phyloP scores from a whole-genome alignment of 2,797 vertebrate genomes.

The Gobionotothen gibberifrons region DNA sequence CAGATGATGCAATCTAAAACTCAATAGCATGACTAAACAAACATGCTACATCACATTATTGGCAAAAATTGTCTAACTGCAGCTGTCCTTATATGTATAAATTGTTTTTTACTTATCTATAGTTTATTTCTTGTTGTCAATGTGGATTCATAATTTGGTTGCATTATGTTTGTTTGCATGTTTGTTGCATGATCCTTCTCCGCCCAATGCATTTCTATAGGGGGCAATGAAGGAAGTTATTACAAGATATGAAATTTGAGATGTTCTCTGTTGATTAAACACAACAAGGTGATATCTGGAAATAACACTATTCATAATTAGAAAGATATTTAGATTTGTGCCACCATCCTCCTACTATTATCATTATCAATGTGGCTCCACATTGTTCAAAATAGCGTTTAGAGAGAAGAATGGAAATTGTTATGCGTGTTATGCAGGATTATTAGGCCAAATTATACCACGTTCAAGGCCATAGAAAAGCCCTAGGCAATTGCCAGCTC shows the following conservation, averaged over 20 bases:
- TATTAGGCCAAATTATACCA: constrained; percentile 46
- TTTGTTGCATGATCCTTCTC: constrained; percentile 12
- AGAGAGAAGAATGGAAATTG: background rate
- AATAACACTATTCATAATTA: background rate
- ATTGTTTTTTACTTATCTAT: background rate
- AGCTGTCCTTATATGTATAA: background rate
- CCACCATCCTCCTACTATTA: background rate
- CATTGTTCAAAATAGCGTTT: background rate
- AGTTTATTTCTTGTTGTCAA: background rate
- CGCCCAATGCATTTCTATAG: constrained; percentile 11
- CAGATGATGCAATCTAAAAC: constrained; percentile 3
- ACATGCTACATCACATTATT: no score
- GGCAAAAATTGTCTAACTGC: background rate
- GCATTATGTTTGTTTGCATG: background rate
- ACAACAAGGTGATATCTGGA: no score
- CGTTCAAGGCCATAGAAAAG: constrained; percentile 24
- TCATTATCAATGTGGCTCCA: background rate
- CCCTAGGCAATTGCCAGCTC: constrained; percentile 33
- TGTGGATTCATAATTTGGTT: background rate
- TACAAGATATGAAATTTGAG: constrained; percentile 1
- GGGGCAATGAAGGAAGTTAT: constrained; percentile 28
- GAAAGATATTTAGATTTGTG: background rate
- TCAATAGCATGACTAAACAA: constrained; percentile 3
- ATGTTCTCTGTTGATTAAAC: background rate
- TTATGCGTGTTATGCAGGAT: constrained; percentile 23